These are phyloP conservation scores for Harmothoe impar DNA, from an alignment of 2,888 invertebrate species.

Conservation along the genomic window DNA sequence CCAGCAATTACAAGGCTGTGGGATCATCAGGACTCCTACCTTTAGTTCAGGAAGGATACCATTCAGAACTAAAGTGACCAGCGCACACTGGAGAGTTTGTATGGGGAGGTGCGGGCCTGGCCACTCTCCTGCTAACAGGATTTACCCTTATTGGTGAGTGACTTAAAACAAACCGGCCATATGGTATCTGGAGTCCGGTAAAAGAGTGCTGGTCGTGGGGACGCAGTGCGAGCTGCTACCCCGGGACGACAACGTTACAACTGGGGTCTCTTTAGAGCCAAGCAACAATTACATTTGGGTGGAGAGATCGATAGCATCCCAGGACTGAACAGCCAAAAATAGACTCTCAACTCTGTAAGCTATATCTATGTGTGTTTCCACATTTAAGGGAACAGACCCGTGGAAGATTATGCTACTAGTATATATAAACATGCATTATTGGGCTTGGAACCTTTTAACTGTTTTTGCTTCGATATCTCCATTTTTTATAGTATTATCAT, in stretches of 20 bases:
- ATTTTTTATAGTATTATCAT: no score
- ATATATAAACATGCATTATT: no score
- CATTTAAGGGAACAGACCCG: background rate
- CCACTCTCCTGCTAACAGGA: background rate
- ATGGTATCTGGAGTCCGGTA: background rate
- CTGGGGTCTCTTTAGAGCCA: slow-evolving; percentile 21
- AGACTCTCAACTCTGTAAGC: background rate
- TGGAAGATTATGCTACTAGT: background rate
- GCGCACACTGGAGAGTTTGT: no score
- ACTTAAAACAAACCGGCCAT: slow-evolving; percentile 37
- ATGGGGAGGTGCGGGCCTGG: background rate
- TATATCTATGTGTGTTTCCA: background rate
- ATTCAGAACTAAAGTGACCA: no score
- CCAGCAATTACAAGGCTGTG: no score
- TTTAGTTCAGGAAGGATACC: no score
- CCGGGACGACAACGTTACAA: background rate
- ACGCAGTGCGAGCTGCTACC: background rate
- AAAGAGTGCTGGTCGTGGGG: background rate
- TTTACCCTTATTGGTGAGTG: slow-evolving; percentile 5
- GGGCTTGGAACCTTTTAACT: no score
- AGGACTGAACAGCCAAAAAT: background rate
- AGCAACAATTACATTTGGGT: slow-evolving; percentile 4
- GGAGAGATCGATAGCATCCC: background rate
- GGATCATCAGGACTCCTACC: no score
- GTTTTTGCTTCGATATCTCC: no score